Evolutionary conservation across 2,797 vertebrate species (phyloP).

Genomic region (Tadarida brasiliensis): DNA sequence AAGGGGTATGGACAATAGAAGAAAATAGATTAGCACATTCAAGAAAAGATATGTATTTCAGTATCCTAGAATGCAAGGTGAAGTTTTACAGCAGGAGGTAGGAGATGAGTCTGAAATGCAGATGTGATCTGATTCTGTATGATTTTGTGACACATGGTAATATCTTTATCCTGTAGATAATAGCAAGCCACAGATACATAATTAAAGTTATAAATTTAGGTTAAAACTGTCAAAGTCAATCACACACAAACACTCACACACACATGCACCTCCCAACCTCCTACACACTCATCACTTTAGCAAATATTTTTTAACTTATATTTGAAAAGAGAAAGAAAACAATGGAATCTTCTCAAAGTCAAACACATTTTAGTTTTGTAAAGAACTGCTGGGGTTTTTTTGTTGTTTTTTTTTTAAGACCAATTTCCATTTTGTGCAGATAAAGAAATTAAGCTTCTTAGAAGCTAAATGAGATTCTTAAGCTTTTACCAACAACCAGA

Average conservation of each 20-base stretch:
- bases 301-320: not conserved
- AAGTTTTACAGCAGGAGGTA: not conserved
- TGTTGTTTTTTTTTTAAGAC: not conserved
- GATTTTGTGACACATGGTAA: not conserved
- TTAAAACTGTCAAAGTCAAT: not conserved
- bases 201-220: not conserved
- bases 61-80: not conserved
- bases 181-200: not conserved
- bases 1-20: not conserved
- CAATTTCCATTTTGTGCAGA: not conserved
- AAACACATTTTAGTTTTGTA: not conserved
- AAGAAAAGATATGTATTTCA: not conserved
- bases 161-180: not conserved
- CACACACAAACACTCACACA: not conserved
- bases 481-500: not conserved
- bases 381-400: not conserved
- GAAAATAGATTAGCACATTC: not conserved
- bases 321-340: not conserved
- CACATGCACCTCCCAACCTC: not conserved
- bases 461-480: conserved; percentile 23
- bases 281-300: not conserved
- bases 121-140: not conserved
- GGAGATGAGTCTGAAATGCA: not conserved
- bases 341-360: not conserved
- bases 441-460: conserved; percentile 47